Evolutionary conservation across 2,888 invertebrate species (phyloP).

Genomic region (Eupeodes luniger): DNA sequence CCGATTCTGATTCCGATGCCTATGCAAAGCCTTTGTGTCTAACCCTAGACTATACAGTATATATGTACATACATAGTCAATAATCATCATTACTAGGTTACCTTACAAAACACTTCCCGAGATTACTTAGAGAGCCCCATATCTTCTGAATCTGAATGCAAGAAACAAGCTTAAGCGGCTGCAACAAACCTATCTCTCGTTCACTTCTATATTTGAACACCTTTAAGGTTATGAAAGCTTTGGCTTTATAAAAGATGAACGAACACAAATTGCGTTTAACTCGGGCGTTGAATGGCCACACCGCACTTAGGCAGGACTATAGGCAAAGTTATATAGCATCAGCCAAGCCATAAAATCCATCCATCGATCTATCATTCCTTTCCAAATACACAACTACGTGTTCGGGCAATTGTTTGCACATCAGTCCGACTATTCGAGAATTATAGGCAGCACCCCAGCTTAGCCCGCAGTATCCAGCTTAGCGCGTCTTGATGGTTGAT

Average conservation of each 20-base stretch:
- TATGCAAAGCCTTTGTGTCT: background rate
- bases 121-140: slow-evolving; percentile 47
- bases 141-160: slow-evolving; percentile 28
- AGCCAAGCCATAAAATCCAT: background rate
- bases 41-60: background rate
- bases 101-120: slow-evolving; percentile 38
- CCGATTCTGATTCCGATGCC: background rate
- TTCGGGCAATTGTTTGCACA: slow-evolving; percentile 21
- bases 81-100: slow-evolving; percentile 46
- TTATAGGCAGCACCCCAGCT: background rate
- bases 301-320: background rate
- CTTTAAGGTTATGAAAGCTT: slow-evolving; percentile 69
- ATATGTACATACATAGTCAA: background rate
- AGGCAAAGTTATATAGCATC: too few relatives aligned
- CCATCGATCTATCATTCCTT: slow-evolving; percentile 60
- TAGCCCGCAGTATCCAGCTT: background rate
- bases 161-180: slow-evolving; percentile 21
- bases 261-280: slow-evolving; percentile 70
- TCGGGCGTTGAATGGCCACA: slow-evolving; percentile 45
- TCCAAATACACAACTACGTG: slow-evolving; percentile 51
- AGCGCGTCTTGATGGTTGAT: slow-evolving; percentile 9
- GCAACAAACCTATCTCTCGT: slow-evolving; percentile 46
- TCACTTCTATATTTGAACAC: slow-evolving; percentile 60
- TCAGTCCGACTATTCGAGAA: background rate
- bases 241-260: slow-evolving; percentile 38